Evolutionary conservation across 64 coral and sea anemone genomes (phyloP), one percentile per base, ranked within the genome.

Genomic region (Montipora foliosa): DNA sequence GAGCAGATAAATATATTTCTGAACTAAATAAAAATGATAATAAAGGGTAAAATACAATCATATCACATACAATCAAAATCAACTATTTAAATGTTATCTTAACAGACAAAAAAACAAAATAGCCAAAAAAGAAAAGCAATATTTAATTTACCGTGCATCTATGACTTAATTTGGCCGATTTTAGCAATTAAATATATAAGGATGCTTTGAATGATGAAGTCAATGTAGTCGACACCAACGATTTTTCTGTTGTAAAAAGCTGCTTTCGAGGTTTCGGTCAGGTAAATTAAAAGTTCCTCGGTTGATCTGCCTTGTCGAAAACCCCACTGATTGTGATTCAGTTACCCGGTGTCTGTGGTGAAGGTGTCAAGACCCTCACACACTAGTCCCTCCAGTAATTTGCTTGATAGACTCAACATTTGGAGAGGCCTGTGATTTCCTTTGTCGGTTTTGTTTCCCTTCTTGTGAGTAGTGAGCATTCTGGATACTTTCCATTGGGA

Each of bases 401-500:
- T 92, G 69, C 81, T 87, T 51, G 81, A 72, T 25, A 81, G 45
- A 12, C 89, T 91, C 22, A 91, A 10, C 89, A 91, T 81, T 87
- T 29, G 29, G 29, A 29, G 29, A 29, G 1, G 29, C 29, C 29
- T 29, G 29, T 29, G 77, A 74, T 89, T 94, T 19, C 77, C 76
- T 16, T 64, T 80, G 25, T 82, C 79, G 5, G 79, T 83, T 20
- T 46, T 8, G n/a, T 85, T 62, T 50, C 79, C 93, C 72, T 90
- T 94, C 80, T 94, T 94, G 50, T 77, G 57, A 14, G 29, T 76
- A 17, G 87, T 82, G 17, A 60, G 64, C 47, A 94, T 75, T 62
- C 87, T 74, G 45, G 92, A 88, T 74, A 66, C 45, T 44, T 89
- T 94, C 92, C 92, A 94, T 82, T 81, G 85, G 19, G 58, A 79